Conservation (phyloP, 2,888 invertebrate species). For the Macroteleia sp. region DNA sequence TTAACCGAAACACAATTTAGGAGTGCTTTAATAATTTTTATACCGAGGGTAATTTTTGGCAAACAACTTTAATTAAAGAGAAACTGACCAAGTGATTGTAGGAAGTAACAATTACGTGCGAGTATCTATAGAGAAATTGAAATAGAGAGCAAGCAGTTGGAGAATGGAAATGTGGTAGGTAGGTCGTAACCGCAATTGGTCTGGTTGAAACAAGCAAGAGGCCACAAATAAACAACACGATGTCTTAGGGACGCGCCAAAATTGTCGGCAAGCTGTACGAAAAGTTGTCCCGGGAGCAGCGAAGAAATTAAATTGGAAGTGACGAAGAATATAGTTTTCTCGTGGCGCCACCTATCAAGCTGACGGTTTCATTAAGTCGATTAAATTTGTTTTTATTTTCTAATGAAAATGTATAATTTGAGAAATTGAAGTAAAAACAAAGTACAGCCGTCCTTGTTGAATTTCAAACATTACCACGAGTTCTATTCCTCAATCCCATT, state of each 20-base stretch:
- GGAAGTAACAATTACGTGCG: slow-evolving; percentile 57
- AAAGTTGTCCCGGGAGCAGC: slow-evolving; percentile 8
- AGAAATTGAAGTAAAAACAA: too few species aligned
- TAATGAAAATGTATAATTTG: too few species aligned
- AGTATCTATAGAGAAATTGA: slow-evolving; percentile 43
- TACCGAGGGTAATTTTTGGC: too few species aligned
- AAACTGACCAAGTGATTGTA: slow-evolving; percentile 11
- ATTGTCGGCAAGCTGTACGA: slow-evolving; percentile 29
- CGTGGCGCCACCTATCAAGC: background rate
- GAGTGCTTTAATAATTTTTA: too few species aligned
- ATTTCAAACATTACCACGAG: too few species aligned
- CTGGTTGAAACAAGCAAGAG: slow-evolving; percentile 51
- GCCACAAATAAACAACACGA: slow-evolving; percentile 58
- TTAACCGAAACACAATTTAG: too few species aligned
- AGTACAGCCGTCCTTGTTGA: too few species aligned
- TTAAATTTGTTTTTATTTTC: background rate
- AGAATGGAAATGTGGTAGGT: slow-evolving; percentile 49
- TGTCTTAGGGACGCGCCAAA: slow-evolving; percentile 32
- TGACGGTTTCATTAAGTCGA: background rate
- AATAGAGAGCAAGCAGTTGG: slow-evolving; percentile 38
- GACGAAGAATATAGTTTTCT: slow-evolving; percentile 32
- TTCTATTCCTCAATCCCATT: too few species aligned
- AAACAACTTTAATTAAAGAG: slow-evolving; percentile 22
- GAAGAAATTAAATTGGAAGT: slow-evolving; percentile 36
- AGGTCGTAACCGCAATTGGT: slow-evolving; percentile 55